Conservation (phyloP, 2,888 invertebrate genomes). For the Drosophila monieri region DNA sequence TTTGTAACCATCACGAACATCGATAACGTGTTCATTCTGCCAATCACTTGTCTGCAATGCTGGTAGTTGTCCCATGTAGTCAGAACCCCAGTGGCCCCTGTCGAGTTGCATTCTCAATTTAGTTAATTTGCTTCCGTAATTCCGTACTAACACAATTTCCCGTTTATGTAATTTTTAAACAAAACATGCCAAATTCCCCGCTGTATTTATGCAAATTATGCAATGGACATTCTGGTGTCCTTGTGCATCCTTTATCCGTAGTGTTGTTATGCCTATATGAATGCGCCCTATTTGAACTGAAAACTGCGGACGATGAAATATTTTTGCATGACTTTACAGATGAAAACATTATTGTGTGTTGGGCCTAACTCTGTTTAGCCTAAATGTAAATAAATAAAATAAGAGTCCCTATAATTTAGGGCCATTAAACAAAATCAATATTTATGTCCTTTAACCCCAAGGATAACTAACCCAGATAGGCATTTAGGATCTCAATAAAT, state of each 20-base stretch:
- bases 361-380: background rate
- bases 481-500: constrained; percentile 5
- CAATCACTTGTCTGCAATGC: constrained; percentile 19
- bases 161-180: background rate
- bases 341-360: background rate
- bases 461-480: background rate
- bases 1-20: constrained; percentile 32
- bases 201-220: constrained; percentile 2
- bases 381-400: background rate
- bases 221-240: background rate
- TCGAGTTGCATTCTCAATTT: constrained; percentile 50
- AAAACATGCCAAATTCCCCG: background rate
- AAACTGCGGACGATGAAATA: constrained; percentile 4
- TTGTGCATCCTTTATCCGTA: constrained; percentile 18
- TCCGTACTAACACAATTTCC: background rate
- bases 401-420: background rate
- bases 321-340: background rate
- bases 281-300: background rate
- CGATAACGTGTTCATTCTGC: constrained; percentile 8
- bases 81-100: constrained; percentile 4
- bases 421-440: background rate
- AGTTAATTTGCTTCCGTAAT: constrained; percentile 34
- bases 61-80: background rate
- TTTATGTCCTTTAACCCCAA: background rate
- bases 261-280: constrained; percentile 32